A percentile compares a stretch with the other conserved stretches of the same genome.
Conservation (phyloP, 2,888 invertebrate species). For the Rhamphomyia laevipes region DNA sequence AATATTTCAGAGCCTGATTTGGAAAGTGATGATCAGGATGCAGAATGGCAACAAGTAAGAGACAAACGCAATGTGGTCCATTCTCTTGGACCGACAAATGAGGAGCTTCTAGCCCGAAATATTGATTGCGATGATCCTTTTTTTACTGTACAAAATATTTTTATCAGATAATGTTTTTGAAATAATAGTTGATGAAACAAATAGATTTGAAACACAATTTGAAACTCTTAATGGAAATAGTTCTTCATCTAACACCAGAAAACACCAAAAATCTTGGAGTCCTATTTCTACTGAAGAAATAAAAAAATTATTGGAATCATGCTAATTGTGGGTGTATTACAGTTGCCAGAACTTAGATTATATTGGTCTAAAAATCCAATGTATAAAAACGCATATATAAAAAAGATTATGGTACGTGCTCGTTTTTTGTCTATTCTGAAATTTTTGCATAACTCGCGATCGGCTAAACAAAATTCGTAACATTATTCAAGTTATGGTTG, state of each 20-base stretch:
- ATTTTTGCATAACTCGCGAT: constrained; percentile 19
- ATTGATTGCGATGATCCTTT: constrained; percentile 31
- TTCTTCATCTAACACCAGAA: constrained; percentile 13
- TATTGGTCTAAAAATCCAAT: constrained; percentile 17
- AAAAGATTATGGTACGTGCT: constrained; percentile 18
- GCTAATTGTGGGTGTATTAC: constrained; percentile 9
- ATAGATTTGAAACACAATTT: constrained; percentile 14
- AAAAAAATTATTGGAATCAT: constrained; percentile 13
- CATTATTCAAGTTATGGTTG: constrained; percentile 1
- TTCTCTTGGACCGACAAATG: constrained; percentile 14
- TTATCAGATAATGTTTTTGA: constrained; percentile 13
- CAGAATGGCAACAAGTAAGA: not conserved
- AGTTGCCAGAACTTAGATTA: constrained; percentile 10
- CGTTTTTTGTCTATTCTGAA: constrained; percentile 19
- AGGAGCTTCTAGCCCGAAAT: constrained; percentile 39
- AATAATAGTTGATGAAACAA: constrained; percentile 14
- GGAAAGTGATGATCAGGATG: not conserved
- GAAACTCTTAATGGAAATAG: constrained; percentile 9
- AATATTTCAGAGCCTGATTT: not conserved
- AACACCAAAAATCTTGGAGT: constrained; percentile 14
- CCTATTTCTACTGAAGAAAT: constrained; percentile 13
- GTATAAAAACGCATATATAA: constrained; percentile 19
- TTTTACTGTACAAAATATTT: constrained; percentile 13
- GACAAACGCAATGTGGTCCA: not conserved
- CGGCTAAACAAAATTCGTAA: constrained; percentile 11